phyloP scores from a whole-genome alignment of 2,797 vertebrate genomes.

The Crotalus adamanteus region DNA sequence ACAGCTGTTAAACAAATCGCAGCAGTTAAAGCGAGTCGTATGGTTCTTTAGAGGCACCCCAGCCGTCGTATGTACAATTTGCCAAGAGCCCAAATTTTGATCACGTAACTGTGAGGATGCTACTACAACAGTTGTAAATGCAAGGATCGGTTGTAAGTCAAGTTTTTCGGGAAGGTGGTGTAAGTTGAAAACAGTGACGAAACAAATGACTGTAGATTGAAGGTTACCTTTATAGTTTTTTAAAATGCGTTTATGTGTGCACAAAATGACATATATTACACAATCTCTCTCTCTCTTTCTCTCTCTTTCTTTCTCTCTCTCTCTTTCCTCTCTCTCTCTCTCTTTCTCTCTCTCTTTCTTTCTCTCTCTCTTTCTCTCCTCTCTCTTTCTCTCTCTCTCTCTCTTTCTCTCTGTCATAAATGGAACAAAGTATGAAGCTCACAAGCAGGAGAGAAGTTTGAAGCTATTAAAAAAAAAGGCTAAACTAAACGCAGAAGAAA shows the following conservation, averaged over 20 bases:
- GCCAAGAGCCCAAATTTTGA: not conserved
- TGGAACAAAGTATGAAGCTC: not conserved
- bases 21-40: no score
- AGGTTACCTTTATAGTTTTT: not conserved
- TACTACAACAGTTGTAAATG: not conserved
- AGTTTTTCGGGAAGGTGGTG: no score
- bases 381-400: not conserved
- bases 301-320: not conserved
- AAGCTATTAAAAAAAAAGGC: not conserved
- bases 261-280: not conserved
- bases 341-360: not conserved
- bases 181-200: no score
- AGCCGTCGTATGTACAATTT: not conserved
- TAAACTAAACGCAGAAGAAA: not conserved
- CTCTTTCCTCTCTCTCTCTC: not conserved
- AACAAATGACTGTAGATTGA: not conserved
- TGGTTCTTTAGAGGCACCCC: not conserved
- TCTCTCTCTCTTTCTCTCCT: not conserved
- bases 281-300: not conserved
- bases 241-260: not conserved
- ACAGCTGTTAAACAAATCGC: not conserved
- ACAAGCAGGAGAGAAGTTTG: not conserved
- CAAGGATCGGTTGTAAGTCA: not conserved
- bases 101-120: not conserved
- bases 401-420: not conserved